Percentiles rank a stretch among this genome's conserved stretches.
Conservation (phyloP, 1,140 invertebrate genomes). For the Phthorimaea operculella region DNA sequence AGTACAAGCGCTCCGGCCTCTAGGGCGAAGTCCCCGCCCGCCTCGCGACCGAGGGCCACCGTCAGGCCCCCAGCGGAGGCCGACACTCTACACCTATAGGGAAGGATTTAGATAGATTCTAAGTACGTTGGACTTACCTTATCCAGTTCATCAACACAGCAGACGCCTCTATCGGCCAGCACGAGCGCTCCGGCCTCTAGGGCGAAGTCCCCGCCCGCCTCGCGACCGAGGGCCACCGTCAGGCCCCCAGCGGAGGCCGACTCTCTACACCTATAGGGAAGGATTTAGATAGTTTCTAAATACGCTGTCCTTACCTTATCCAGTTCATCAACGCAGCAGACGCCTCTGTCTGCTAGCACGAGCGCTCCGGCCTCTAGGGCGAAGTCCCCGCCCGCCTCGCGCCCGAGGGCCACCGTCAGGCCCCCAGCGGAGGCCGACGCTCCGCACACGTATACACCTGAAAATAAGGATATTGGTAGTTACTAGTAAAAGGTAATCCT, state of each 20-base stretch:
- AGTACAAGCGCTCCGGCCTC: slow-evolving; percentile 88
- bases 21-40: slow-evolving; percentile 81
- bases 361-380: slow-evolving; percentile 88
- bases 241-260: slow-evolving; percentile 87
- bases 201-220: slow-evolving; percentile 81
- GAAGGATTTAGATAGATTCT: too few species aligned
- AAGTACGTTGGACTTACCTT: too few species aligned
- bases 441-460: slow-evolving; percentile 90
- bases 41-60: slow-evolving; percentile 82
- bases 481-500: too few species aligned
- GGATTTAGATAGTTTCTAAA: too few species aligned
- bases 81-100: too few species aligned
- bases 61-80: slow-evolving; percentile 89
- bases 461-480: too few species aligned
- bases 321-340: slow-evolving; percentile 96
- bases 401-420: slow-evolving; percentile 84
- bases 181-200: slow-evolving; percentile 89
- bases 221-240: slow-evolving; percentile 85
- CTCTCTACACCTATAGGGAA: too few species aligned
- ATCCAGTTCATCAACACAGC: slow-evolving; percentile 97
- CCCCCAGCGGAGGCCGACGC: slow-evolving; percentile 88
- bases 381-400: slow-evolving; percentile 82
- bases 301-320: slow-evolving; percentile 94
- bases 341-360: slow-evolving; percentile 85
- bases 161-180: slow-evolving; percentile 86